Evolutionary conservation across 2,797 vertebrate species (phyloP).

Genomic region (Microhierax caerulescens): DNA sequence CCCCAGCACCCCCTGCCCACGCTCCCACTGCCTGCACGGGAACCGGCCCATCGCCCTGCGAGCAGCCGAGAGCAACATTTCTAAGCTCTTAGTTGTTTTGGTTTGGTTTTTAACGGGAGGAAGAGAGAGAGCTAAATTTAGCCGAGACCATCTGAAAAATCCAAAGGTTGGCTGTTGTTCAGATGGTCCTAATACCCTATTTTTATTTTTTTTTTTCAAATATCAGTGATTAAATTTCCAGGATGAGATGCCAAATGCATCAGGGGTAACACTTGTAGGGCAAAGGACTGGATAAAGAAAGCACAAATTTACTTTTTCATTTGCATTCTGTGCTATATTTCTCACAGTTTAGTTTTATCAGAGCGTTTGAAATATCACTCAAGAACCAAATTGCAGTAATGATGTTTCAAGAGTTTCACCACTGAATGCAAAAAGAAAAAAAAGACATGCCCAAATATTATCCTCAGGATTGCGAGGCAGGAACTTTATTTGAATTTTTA

Average conservation of each 20-base stretch:
- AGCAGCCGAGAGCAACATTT: conserved; percentile 32
- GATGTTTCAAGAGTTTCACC: background rate
- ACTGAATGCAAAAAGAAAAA: background rate
- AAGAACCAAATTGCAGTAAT: background rate
- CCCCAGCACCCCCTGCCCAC: conserved; percentile 74
- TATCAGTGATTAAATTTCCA: background rate
- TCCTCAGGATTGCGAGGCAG: background rate
- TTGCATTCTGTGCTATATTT: background rate
- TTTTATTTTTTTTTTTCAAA: background rate
- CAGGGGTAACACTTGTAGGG: background rate
- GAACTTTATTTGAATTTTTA: background rate
- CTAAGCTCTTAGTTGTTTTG: background rate
- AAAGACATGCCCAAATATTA: background rate
- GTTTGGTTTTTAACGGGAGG: background rate
- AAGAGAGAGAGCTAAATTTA: conserved; percentile 57
- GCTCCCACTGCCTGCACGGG: conserved; percentile 64
- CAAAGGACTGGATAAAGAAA: background rate
- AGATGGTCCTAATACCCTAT: background rate
- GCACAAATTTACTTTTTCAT: background rate
- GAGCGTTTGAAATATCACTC: background rate
- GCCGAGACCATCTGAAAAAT: background rate
- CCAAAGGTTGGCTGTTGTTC: background rate
- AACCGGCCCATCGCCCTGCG: conserved; percentile 51
- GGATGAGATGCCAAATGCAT: background rate
- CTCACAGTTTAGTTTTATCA: background rate